These are phyloP conservation scores for Thymallus thymallus DNA, from an alignment of 2,113 vertebrate species.

Conservation along the genomic window DNA sequence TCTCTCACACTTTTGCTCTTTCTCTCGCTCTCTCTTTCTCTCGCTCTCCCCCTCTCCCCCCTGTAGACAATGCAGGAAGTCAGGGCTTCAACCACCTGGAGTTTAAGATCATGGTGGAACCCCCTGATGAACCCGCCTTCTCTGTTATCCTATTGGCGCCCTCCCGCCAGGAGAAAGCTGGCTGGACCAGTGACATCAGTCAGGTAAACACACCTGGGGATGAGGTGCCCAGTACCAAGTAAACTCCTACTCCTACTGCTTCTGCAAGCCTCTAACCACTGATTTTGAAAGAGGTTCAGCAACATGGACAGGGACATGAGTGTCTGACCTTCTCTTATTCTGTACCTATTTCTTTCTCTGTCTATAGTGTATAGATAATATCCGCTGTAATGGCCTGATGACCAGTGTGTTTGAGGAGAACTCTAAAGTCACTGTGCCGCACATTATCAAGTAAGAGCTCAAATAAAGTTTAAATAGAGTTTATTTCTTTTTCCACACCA, in stretches of 20 bases:
- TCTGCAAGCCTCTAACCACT: not conserved
- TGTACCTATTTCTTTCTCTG: conserved; percentile 27
- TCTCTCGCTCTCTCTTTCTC: not conserved
- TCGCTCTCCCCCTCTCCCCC: not conserved
- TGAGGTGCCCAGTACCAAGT: not conserved
- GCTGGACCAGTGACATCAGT: conserved; percentile 96
- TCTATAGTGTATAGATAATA: conserved; percentile 93
- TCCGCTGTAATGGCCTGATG: conserved; percentile 96
- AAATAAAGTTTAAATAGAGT: not conserved
- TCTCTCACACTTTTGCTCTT: not conserved
- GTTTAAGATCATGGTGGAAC: conserved; percentile 92
- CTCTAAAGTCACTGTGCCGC: conserved; percentile 95
- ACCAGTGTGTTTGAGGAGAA: conserved; percentile 97
- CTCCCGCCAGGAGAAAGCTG: conserved; percentile 92
- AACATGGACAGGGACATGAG: not conserved
- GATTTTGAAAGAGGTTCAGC: not conserved
- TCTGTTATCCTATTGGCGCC: conserved; percentile 90
- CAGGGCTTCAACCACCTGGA: conserved; percentile 91
- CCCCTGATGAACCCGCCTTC: conserved; percentile 80
- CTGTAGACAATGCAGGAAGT: conserved; percentile 83
- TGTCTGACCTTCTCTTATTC: not conserved
- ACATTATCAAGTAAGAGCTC: conserved; percentile 94
- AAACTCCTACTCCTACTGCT: not conserved
- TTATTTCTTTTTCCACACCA: not conserved
- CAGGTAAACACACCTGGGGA: conserved; percentile 76